Base-by-base conservation (phyloP, 2,888 invertebrate species). In the Euzophera pinguis region DNA sequence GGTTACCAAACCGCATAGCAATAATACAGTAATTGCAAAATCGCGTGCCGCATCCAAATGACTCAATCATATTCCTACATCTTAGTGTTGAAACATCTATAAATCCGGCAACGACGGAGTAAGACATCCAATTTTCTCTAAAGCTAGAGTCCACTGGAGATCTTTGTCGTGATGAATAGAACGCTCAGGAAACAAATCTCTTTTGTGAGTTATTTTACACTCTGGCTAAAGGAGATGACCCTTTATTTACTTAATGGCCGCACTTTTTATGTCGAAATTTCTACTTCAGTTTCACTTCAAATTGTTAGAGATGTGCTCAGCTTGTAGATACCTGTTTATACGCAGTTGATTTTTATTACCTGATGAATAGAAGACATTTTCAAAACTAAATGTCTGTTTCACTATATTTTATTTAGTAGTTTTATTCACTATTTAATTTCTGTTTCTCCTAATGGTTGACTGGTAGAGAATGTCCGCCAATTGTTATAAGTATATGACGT, bases 61-160 rank as follows among this genome's bases (percentile, higher is more conserved):
- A 22, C 42, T 43, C 41, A 60, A 52, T 57, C 55, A 51, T 0
- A 47, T 62, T 62, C 50, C 1, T 27, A 52, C 56, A 60, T 67
- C 63, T 0, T 5, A 1, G 61, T 57, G 65, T 58, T 71, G 74
- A 71, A 78, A 76, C 75, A 81, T 82, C 83, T 78, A 84, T 84
- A 84, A 84, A 84, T 82, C 82, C 75, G 63, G 63, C 67, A 71
- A 72, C 73, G 81, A 75, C 75, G 68, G 65, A 79, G 75, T 77
- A 78, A 82, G 84, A 82, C 82, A 84, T 84, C 84, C 85, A 87
- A 85, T 86, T 87, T 87, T 84, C 84, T 85, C 75, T 81, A 82
- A 85, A 82, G 83, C 84, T 73, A 72, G 74, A 83, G 80, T 84
- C 84, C 84, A 84, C 78, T 78, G 69, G 67, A 82, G 78, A 82